phyloP scores from a whole-genome alignment of 1,140 invertebrate species.

The Cotesia typhae region DNA sequence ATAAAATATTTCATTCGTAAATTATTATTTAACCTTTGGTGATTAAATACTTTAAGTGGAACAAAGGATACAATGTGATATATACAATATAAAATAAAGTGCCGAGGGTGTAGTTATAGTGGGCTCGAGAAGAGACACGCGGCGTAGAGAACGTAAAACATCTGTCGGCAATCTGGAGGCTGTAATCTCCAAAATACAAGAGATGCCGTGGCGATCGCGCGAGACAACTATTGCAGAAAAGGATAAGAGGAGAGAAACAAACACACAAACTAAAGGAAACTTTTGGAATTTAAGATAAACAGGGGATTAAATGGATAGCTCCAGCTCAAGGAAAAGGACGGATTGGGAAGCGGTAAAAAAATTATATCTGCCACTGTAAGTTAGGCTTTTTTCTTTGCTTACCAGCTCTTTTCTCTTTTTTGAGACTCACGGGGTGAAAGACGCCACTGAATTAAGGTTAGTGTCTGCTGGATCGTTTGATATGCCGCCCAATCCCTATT shows the following conservation, averaged over 20 bases:
- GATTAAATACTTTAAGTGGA: no score
- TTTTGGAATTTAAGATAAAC: conserved; percentile 31
- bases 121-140: conserved; percentile 25
- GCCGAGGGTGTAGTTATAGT: not conserved
- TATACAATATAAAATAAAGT: not conserved
- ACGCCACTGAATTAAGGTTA: conserved; percentile 37
- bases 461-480: not conserved
- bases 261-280: conserved; percentile 25
- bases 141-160: conserved; percentile 45
- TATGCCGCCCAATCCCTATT: not conserved
- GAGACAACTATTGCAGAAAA: conserved; percentile 20
- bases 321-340: conserved; percentile 24
- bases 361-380: conserved; percentile 6
- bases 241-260: conserved; percentile 8
- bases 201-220: conserved; percentile 41
- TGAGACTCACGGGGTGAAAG: conserved; percentile 25
- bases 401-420: not conserved
- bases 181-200: conserved; percentile 47
- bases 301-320: conserved; percentile 35
- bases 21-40: no score
- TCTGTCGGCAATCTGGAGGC: conserved; percentile 50
- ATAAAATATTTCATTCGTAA: no score
- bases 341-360: not conserved
- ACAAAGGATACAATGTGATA: no score
- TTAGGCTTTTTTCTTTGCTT: not conserved